Conservation (phyloP, 2,888 invertebrate species). For the Mylabris sibirica region DNA sequence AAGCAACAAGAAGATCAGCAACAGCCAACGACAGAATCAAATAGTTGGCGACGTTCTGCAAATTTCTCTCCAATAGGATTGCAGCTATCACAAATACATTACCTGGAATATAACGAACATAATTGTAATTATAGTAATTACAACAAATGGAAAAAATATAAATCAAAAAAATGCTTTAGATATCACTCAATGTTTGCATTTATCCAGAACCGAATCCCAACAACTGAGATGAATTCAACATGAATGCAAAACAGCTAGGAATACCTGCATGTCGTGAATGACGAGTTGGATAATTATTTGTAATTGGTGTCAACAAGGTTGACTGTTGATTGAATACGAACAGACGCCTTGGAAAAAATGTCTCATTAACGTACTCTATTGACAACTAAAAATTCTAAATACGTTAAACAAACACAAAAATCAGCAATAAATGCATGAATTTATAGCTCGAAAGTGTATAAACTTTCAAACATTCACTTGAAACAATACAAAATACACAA, state of each 20-base stretch:
- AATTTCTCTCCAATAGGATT: slow-evolving; percentile 83
- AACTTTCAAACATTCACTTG: background rate
- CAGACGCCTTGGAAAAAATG: background rate
- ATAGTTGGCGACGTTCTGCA: slow-evolving; percentile 90
- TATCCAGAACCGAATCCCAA: no score
- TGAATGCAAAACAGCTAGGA: no score
- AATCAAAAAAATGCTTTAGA: no score
- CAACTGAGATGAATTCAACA: no score
- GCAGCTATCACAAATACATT: slow-evolving; percentile 96
- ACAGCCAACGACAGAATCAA: slow-evolving; percentile 89
- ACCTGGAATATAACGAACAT: slow-evolving; percentile 66
- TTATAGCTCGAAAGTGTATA: background rate
- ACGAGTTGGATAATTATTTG: no score
- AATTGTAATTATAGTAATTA: background rate
- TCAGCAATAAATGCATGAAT: background rate
- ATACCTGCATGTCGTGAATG: no score
- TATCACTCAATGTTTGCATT: no score
- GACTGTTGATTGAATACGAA: slow-evolving; percentile 13
- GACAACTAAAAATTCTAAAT: no score
- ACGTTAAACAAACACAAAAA: no score
- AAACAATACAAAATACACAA: slow-evolving; percentile 19
- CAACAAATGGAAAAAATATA: no score
- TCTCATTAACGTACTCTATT: background rate
- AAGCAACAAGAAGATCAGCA: slow-evolving; percentile 90
- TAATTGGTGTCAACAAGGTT: no score